Evolutionary conservation across 2,797 vertebrate species (phyloP), one percentile per base, ranked within the genome.

Genomic region (Alectoris magna): DNA sequence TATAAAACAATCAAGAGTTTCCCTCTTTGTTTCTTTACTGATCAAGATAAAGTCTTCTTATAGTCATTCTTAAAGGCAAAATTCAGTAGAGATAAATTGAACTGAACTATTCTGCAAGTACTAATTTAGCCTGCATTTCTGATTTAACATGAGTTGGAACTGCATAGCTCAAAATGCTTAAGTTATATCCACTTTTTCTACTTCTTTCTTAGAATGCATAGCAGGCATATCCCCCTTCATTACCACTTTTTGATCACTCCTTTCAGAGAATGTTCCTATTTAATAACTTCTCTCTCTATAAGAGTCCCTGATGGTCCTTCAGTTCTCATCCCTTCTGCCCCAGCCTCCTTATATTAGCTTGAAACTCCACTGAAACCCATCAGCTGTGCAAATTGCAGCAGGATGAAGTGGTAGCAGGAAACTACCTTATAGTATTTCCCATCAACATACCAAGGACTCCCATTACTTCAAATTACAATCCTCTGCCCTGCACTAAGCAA

Each of bases 41-140:
- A 56, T 31, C 53, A 55, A 56, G 31, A n/a, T 53, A 31, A 53
- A 44, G 4, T 21, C 10, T 59, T 59, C 46, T 23, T n/a, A 0
- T 5, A 2, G 15, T 3, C 22, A 8, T 22, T 67, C 29, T 69
- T 44, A 43, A 49, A 41, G 1, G 31, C 39, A 79, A 74, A 77
- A 29, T 5, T 5, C 1, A 14, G 3, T 3, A 0, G 2, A 44
- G 14, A 76, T 5, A 56, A 72, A 55, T 6, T n/a, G 2, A 31
- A 68, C 2, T 16, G 15, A 83, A 11, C 7, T 67, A 6, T 13
- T 26, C 48, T 27, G 22, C 4, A 31, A 49, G 2, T 3, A 80
- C 8, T 18, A 39, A 13, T 6, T 71, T 27, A 22, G 7, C 6
- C 26, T 27, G 23, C 67, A 38, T 17, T 43, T 75, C 26, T 34